phyloP scores from a whole-genome alignment of 2,797 vertebrate genomes.

The Tolypeutes matacus region DNA sequence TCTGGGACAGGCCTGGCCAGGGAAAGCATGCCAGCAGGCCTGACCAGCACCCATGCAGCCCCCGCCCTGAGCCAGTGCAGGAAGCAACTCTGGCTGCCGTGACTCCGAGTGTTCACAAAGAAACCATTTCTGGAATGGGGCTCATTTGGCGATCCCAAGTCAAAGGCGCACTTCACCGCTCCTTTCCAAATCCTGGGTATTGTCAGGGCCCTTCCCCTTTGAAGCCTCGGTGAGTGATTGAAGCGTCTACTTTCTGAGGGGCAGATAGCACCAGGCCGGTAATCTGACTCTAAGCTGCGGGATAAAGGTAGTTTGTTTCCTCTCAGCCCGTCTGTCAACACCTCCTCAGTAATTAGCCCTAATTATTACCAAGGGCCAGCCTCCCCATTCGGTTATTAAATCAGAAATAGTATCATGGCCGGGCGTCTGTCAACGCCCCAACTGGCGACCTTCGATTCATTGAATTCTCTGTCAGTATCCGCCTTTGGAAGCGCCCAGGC shows the following conservation, averaged over 20 bases:
- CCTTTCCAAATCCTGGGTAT: slow-evolving; percentile 88
- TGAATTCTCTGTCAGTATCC: slow-evolving; percentile 96
- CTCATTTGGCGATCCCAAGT: slow-evolving; percentile 87
- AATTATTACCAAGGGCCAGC: slow-evolving; percentile 99
- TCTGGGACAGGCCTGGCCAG: background rate
- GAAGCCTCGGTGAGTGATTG: slow-evolving; percentile 93
- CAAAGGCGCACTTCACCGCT: slow-evolving; percentile 92
- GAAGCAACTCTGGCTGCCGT: slow-evolving; percentile 76
- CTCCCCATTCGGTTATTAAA: slow-evolving; percentile 99
- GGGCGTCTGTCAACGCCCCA: slow-evolving; percentile 97
- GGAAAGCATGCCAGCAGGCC: background rate
- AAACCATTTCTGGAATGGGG: slow-evolving; percentile 88
- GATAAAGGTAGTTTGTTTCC: slow-evolving; percentile 99
- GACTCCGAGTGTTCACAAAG: slow-evolving; percentile 87
- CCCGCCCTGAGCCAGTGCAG: slow-evolving; percentile 63
- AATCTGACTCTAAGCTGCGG: slow-evolving; percentile 99
- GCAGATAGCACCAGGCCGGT: slow-evolving; percentile 98
- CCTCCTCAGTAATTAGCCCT: slow-evolving; percentile 99
- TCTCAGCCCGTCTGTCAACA: slow-evolving; percentile 99
- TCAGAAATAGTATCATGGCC: slow-evolving; percentile 97
- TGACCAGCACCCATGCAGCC: slow-evolving; percentile 21
- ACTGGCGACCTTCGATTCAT: slow-evolving; percentile 99
- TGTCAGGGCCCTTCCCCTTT: slow-evolving; percentile 90
- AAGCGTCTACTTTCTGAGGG: slow-evolving; percentile 95
- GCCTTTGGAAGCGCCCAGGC: slow-evolving; percentile 88